Percentiles rank a stretch among this genome's conserved stretches.
Conservation (phyloP, 2,113 vertebrate species). For the Haplochromis vanheusdeni region DNA sequence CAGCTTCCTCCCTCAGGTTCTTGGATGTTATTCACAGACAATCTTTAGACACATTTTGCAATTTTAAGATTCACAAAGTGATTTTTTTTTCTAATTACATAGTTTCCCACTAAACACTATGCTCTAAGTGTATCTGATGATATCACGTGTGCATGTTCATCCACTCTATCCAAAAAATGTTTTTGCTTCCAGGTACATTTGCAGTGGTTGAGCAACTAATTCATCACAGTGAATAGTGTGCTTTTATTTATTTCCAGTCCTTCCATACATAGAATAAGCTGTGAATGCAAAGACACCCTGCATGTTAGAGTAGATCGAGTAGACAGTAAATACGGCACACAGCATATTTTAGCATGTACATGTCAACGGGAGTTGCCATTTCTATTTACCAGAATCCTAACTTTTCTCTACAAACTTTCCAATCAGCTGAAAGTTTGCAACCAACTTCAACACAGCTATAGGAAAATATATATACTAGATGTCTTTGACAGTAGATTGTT, state of each 20-base stretch:
- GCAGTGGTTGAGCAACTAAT: not conserved
- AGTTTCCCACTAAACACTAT: not conserved
- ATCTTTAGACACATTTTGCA: not conserved
- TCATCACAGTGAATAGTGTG: not conserved
- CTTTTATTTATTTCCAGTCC: conserved; percentile 30
- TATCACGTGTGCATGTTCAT: not conserved
- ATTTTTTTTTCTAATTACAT: not conserved
- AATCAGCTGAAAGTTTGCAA: not conserved
- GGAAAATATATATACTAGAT: conserved; percentile 7
- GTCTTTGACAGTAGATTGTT: not conserved
- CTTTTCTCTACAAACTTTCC: not conserved
- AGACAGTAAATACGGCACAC: not conserved
- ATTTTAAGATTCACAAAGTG: not conserved
- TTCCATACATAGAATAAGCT: not conserved
- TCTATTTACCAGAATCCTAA: not conserved
- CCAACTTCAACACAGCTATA: conserved; percentile 3
- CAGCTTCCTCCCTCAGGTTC: not conserved
- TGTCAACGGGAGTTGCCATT: not conserved
- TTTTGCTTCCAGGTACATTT: not conserved
- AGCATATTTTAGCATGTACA: not conserved
- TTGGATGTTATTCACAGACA: not conserved
- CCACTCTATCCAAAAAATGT: not conserved
- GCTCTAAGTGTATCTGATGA: not conserved
- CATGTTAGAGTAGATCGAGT: not conserved
- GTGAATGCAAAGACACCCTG: not conserved